Evolutionary conservation across 2,113 vertebrate species (phyloP).

Genomic region (Sceloporus undulatus): DNA sequence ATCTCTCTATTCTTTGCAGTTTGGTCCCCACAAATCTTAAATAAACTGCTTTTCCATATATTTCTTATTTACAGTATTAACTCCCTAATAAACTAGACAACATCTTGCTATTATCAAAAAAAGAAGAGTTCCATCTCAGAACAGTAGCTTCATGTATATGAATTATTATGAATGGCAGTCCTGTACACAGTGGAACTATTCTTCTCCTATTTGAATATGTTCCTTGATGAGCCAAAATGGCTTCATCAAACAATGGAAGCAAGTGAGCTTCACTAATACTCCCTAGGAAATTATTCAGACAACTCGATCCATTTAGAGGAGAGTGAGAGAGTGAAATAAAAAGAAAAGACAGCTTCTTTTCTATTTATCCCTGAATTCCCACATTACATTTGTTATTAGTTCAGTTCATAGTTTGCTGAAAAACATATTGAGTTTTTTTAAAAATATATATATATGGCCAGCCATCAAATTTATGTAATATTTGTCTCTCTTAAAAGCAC

Average conservation of each 20-base stretch:
- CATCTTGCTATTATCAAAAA: not conserved
- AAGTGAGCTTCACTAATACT: slow-evolving; percentile 39
- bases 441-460: no score
- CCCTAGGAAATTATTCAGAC: slow-evolving; percentile 24
- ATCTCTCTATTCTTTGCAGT: not conserved
- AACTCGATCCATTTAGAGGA: slow-evolving; percentile 12
- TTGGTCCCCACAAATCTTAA: not conserved
- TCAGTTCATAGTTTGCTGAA: not conserved
- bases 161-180: slow-evolving; percentile 7
- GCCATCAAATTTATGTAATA: not conserved
- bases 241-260: slow-evolving; percentile 19
- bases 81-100: not conserved
- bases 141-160: not conserved
- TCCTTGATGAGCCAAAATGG: slow-evolving; percentile 7
- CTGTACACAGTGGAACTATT: slow-evolving; percentile 22
- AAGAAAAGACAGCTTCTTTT: not conserved
- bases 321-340: not conserved
- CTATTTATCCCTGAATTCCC: slow-evolving; percentile 8
- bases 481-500: not conserved
- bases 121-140: not conserved
- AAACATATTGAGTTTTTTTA: slow-evolving; percentile 13
- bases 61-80: not conserved
- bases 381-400: slow-evolving; percentile 1
- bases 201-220: slow-evolving; percentile 26
- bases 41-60: not conserved